Base-by-base conservation (phyloP, 2,797 vertebrate genomes). In the Yasuhikotakia modesta region DNA sequence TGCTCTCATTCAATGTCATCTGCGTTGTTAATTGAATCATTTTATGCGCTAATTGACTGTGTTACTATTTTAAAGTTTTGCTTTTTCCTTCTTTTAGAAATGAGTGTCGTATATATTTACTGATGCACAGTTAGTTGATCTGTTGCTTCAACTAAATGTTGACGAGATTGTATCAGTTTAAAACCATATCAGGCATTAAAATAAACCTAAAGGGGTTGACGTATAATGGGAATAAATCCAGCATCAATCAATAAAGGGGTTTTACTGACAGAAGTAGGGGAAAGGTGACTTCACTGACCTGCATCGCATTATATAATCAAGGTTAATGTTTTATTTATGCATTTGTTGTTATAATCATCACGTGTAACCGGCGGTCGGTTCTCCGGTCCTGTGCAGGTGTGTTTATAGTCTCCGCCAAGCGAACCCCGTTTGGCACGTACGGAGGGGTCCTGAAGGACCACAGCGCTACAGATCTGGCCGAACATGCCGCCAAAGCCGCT, bases 351-450 rank as follows among this genome's bases (percentile, higher is more conserved):
- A 30, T 69, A 7, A 32, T 1, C 12, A 11, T 35, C 1, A 35
- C 8, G 4, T 52, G 22, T 14, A 66, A 24, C 6, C 39, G 13
- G 14, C 13, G 48, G 57, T 80, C 67, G 85, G 8, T 79, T 61
- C 8, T 43, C 2, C 16, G 46, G 48, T 50, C 43, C 32, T 72
- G 2, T 79, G 0, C 78, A 99, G 97, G 96, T 89, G 94, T 99
- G 22, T 99, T 98, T 86, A 86, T 99, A 1, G 95, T 99, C 0
- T 94, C 95, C 43, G 98, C 96, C n/a, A 99, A 99, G 88, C 92
- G 97, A 60, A 98, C 97, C 0, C 96, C 97, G 0, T 99, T 99
- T 0, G 98, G 98, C 12, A 86, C 95, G 0, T 99, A 92, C 0
- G 98, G 98, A 0, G 97, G 98, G 0, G 85, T 93, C 32, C 91